Percentiles rank a stretch among this genome's conserved stretches.
Evolutionary conservation across 2,888 invertebrate genomes (phyloP).

Genomic region (Entomobrya multifasciata): DNA sequence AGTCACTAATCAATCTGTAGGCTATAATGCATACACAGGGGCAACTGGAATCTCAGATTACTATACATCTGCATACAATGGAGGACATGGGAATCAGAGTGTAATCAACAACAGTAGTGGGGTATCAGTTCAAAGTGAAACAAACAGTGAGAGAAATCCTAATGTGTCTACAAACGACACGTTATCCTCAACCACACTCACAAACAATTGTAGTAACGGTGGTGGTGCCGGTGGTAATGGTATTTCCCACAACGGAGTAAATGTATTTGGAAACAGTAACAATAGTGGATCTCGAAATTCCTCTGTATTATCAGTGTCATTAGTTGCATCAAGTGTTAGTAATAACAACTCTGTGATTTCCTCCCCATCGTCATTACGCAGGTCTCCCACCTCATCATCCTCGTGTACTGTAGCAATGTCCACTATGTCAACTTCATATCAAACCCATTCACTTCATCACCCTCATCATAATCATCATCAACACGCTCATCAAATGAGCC

Average conservation of each 20-base stretch:
- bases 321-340: constrained; percentile 33
- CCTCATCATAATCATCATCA: constrained; percentile 81
- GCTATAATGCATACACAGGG: constrained; percentile 37
- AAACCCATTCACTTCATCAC: constrained; percentile 57
- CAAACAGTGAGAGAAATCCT: constrained; percentile 42
- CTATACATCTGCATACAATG: constrained; percentile 38
- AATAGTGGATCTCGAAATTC: constrained; percentile 59
- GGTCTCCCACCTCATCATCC: constrained; percentile 47
- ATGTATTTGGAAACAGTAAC: constrained; percentile 23
- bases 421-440: constrained; percentile 79
- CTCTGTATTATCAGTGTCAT: constrained; percentile 43
- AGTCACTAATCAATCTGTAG: background rate
- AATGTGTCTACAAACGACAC: constrained; percentile 52
- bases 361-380: constrained; percentile 26
- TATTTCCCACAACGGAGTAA: constrained; percentile 57
- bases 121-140: constrained; percentile 33
- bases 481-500: constrained; percentile 75
- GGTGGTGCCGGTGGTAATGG: constrained; percentile 45
- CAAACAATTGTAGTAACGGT: constrained; percentile 22
- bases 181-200: constrained; percentile 13
- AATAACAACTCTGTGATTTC: constrained; percentile 61
- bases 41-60: constrained; percentile 64
- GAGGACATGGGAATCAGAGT: constrained; percentile 40
- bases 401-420: constrained; percentile 73
- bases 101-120: constrained; percentile 35